Evolutionary conservation across 2,888 invertebrate species (phyloP), one percentile per base, ranked within the genome.

Genomic region (Philopedon plagiatum): DNA sequence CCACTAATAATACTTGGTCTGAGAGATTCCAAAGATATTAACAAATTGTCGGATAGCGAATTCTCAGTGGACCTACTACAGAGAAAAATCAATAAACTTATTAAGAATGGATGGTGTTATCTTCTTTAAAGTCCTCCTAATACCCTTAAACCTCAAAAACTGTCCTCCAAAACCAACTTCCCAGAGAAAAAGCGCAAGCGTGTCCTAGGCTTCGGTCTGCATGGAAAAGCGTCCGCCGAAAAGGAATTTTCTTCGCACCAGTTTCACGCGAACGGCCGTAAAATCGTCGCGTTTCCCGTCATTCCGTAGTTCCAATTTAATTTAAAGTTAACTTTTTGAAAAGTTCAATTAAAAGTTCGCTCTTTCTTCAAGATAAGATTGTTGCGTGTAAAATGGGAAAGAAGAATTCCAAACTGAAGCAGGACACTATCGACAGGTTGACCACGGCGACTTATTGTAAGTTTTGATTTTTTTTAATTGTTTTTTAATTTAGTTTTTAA

Each of bases 341-440:
- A 58, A 67, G 51, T 39, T 58, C 49, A 60, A 60, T 54, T 58
- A 39, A 58, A 66, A 58, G 18, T 58, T 66, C 19, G 5, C 9
- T 19, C 32, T 32, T 8, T 44, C 9, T 18, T 21, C n/a, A 26
- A 13, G 9, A 60, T n/a, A 32, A 37, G 29, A 37, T 70, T 74
- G 75, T 72, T 65, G 46, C 49, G 58, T 46, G 67, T 57, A 74
- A 72, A 61, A 97, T 97, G 97, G 97, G 97, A 83, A 97, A 97
- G 91, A 95, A 95, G 87, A 96, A 96, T 85, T 97, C 96, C 70
- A 97, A 97, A 89, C 92, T 97, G 87, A 97, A 96, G 90, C 94
- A 95, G 86, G 97, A 97, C 86, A 96, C 96, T 81, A 95, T 97
- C 85, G 95, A 96, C 86, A 91, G 94, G 80, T 91, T 97, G 79